Base-by-base conservation (phyloP, 2,113 vertebrate species). In the Lonchura striata region DNA sequence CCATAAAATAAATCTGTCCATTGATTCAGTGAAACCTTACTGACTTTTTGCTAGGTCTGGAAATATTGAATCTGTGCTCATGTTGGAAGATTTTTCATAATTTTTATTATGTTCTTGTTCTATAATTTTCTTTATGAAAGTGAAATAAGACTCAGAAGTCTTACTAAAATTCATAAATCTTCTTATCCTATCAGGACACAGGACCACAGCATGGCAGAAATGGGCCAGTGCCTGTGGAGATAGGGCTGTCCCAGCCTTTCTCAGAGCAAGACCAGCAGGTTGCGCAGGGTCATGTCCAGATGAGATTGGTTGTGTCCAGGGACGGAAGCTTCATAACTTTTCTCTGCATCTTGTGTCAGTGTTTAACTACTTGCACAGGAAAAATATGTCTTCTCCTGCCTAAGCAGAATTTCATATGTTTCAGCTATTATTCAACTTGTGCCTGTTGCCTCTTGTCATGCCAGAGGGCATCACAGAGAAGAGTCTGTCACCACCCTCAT, bases 171-270 rank as follows among this genome's bases (percentile, higher is more conserved):
- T 56, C 12, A 23, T 46, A 42, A 79, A 86, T 33, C 8, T 3
- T 79, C 2, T 64, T 80, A 13, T 35, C 4, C 13, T 39, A 3
- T 27, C 9, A 35, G 44, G 24, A 60, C 47, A 18, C 6, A 66
- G n/a, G 39, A 65, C 6, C 21, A 52, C 17, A 63, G 7, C 3
- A 1, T 6, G 10, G 5, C 19, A 68, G 68, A 80, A 39, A 17
- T 3, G 31, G 11, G 3, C 13, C 7, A 30, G 24, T 17, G 20
- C 11, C 33, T 50, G 15, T 22, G 14, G 10, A 82, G 9, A 23
- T 10, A 0, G 0, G 2, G 22, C 6, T 44, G 35, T 52, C 22
- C 9, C 16, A 24, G 5, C 9, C 10, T 59, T 33, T 10, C 15
- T 70, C 23, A 52, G 13, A 74, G 23, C 15, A 83, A 30, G 30